These are phyloP conservation scores for Diabrotica balteata DNA, from an alignment of 2,888 invertebrate species.

Conservation along the genomic window DNA sequence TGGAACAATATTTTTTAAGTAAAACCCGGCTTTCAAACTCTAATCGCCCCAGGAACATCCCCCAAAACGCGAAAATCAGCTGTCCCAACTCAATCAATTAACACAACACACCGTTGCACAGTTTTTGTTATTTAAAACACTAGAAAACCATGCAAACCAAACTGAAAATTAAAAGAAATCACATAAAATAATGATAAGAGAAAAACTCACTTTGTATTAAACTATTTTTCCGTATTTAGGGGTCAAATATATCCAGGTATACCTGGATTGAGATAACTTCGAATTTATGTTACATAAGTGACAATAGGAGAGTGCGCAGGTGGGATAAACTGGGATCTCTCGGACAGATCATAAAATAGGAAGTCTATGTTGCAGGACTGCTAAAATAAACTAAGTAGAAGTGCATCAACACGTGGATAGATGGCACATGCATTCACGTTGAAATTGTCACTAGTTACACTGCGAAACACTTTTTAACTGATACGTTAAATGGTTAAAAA, in stretches of 20 bases:
- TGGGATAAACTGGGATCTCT: conserved; percentile 2
- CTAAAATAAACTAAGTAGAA: conserved; percentile 4
- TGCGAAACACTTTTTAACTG: too few relatives aligned
- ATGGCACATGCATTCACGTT: background rate
- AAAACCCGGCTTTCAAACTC: background rate
- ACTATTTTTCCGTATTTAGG: background rate
- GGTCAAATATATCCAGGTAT: conserved; percentile 4
- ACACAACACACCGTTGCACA: background rate
- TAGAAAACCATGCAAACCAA: conserved; percentile 4
- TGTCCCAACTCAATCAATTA: conserved; percentile 5
- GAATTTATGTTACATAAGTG: conserved; percentile 8
- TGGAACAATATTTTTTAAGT: too few relatives aligned
- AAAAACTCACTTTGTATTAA: conserved; percentile 4
- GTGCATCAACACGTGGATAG: conserved; percentile 2
- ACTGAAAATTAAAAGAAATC: background rate
- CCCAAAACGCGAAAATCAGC: conserved; percentile 6
- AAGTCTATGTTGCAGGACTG: background rate
- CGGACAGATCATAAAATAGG: conserved; percentile 3
- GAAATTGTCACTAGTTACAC: too few relatives aligned
- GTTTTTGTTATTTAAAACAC: background rate
- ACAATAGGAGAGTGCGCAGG: conserved; percentile 2
- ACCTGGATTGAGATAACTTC: background rate
- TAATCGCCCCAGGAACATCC: conserved; percentile 3
- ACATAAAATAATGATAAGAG: conserved; percentile 3
- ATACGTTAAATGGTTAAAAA: too few relatives aligned